Percentiles rank a stretch among this genome's conserved stretches.
These are phyloP conservation scores for Hemicentrotus pulcherrimus DNA, from an alignment of 35 echinoderm and acorn worm species.

Conservation along the genomic window DNA sequence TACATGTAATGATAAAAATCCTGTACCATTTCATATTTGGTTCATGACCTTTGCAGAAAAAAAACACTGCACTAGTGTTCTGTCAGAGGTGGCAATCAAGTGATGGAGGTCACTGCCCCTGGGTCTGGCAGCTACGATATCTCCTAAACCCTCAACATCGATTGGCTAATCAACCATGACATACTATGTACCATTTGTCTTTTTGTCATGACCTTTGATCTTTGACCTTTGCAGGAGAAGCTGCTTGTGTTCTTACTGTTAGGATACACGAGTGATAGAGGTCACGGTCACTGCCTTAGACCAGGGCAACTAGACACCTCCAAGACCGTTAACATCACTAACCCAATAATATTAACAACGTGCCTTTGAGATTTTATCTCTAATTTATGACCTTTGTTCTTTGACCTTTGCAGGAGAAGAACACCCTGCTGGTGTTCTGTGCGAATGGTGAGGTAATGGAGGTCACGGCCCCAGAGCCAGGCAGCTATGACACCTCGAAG, in stretches of 20 bases:
- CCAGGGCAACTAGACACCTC: conserved; percentile 76
- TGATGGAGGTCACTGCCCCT: conserved; percentile 82
- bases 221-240: conserved; percentile 71
- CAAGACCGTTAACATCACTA: conserved; percentile 75
- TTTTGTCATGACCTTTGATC: conserved; percentile 27
- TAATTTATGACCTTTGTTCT: conserved; percentile 17
- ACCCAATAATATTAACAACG: background rate
- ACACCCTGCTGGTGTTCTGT: conserved; percentile 81
- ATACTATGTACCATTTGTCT: too few relatives aligned
- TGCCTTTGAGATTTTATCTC: background rate
- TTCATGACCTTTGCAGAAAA: conserved; percentile 55
- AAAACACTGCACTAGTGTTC: conserved; percentile 75
- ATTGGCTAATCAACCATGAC: too few relatives aligned
- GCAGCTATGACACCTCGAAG: conserved; percentile 81
- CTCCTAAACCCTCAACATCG: conserved; percentile 75
- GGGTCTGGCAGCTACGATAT: conserved; percentile 77
- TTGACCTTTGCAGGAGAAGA: conserved; percentile 76
- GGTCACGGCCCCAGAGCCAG: conserved; percentile 83
- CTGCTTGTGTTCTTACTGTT: conserved; percentile 82
- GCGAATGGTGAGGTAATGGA: conserved; percentile 82
- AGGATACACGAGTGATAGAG: conserved; percentile 76
- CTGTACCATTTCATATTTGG: background rate
- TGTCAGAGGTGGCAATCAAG: conserved; percentile 69
- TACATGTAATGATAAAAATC: background rate
- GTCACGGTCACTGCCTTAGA: conserved; percentile 81